These are phyloP conservation scores for Pentalonia nigronervosa DNA, from an alignment of 1,140 invertebrate genomes.

Conservation along the genomic window DNA sequence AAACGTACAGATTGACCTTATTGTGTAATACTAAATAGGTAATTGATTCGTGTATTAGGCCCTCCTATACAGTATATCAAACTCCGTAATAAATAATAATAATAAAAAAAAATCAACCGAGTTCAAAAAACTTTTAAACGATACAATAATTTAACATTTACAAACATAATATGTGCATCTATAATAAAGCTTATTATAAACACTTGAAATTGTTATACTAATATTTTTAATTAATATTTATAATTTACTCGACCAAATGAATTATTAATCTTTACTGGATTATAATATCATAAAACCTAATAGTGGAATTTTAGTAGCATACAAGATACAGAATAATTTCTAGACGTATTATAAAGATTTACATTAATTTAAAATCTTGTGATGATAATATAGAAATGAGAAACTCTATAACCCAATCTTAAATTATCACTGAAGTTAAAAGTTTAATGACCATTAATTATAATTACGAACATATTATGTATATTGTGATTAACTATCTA, in stretches of 20 bases:
- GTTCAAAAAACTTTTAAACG: background rate
- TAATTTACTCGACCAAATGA: background rate
- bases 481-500: background rate
- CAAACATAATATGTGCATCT: background rate
- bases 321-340: background rate
- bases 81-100: background rate
- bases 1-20: background rate
- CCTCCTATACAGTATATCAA: background rate
- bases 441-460: background rate
- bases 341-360: background rate
- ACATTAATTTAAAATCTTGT: background rate
- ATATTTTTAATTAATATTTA: background rate
- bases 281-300: background rate
- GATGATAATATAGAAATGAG: background rate
- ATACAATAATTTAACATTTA: background rate
- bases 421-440: background rate
- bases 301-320: background rate
- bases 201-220: background rate
- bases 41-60: background rate
- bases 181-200: background rate
- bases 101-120: background rate
- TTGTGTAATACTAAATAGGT: conserved; percentile 37
- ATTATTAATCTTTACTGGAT: background rate
- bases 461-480: background rate
- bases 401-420: background rate